phyloP scores from a whole-genome alignment of 2,113 vertebrate species.

The Tamias sibiricus region DNA sequence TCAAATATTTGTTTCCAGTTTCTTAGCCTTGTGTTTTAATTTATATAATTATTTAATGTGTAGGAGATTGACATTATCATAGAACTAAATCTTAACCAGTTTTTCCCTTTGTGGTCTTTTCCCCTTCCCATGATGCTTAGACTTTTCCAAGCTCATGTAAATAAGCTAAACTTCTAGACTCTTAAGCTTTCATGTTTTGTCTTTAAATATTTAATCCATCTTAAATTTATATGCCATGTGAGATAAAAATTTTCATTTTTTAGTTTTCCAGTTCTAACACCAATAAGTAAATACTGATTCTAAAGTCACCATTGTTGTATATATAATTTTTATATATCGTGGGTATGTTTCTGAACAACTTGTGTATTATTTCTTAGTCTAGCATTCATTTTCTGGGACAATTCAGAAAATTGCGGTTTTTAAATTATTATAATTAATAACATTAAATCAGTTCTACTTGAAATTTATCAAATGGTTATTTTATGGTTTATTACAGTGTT shows the following conservation, averaged over 20 bases:
- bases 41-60: constrained; percentile 13
- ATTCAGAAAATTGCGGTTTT: neutral
- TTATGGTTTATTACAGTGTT: neutral
- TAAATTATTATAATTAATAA: constrained; percentile 13
- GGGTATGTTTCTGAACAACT: neutral
- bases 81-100: neutral
- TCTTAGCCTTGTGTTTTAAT: constrained; percentile 29
- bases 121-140: neutral
- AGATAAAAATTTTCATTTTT: neutral
- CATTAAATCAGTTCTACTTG: constrained; percentile 10
- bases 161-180: neutral
- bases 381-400: constrained; percentile 38
- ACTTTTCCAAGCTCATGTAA: neutral
- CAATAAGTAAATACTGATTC: constrained; percentile 36
- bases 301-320: neutral
- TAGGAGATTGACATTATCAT: constrained; percentile 19
- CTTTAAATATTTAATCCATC: constrained; percentile 50
- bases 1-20: constrained; percentile 46
- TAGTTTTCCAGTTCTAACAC: neutral
- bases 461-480: neutral
- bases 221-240: neutral
- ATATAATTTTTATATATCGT: constrained; percentile 52
- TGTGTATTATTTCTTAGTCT: constrained; percentile 22
- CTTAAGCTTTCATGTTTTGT: constrained; percentile 20
- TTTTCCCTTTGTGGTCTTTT: neutral